These are phyloP conservation scores for Oreotrochilus melanogaster DNA, from an alignment of 2,113 vertebrate species.

Conservation along the genomic window DNA sequence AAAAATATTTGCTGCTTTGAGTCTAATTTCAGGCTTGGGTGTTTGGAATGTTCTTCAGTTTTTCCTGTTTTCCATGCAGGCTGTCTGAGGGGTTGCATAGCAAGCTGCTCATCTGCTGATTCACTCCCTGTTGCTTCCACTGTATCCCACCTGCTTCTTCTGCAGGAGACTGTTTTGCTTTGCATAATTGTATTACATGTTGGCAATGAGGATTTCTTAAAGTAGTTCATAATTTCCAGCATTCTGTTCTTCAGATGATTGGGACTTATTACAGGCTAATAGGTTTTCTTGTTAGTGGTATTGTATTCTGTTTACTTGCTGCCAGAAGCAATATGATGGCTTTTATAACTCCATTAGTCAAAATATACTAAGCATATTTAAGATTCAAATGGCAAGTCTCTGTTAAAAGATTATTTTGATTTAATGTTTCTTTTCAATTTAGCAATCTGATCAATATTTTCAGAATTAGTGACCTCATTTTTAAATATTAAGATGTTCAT, in stretches of 20 bases:
- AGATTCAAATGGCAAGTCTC: background rate
- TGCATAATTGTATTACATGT: background rate
- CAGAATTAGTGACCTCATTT: background rate
- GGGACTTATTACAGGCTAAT: background rate
- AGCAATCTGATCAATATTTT: background rate
- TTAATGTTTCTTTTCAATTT: background rate
- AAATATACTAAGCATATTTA: background rate
- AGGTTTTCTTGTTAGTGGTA: background rate
- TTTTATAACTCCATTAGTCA: background rate
- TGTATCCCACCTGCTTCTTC: background rate
- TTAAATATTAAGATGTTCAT: background rate
- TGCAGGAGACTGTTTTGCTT: background rate
- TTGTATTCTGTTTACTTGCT: background rate
- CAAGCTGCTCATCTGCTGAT: background rate
- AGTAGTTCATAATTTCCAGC: background rate
- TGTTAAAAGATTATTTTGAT: background rate
- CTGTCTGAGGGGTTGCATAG: background rate
- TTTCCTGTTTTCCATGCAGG: background rate
- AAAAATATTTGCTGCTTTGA: background rate
- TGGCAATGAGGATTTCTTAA: background rate
- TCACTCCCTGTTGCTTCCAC: background rate
- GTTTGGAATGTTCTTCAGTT: background rate
- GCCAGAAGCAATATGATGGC: background rate
- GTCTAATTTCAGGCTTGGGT: background rate
- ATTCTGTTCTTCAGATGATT: background rate